Evolutionary conservation across 1,140 invertebrate genomes (phyloP).

Genomic region (Protaetia brevitarsis): DNA sequence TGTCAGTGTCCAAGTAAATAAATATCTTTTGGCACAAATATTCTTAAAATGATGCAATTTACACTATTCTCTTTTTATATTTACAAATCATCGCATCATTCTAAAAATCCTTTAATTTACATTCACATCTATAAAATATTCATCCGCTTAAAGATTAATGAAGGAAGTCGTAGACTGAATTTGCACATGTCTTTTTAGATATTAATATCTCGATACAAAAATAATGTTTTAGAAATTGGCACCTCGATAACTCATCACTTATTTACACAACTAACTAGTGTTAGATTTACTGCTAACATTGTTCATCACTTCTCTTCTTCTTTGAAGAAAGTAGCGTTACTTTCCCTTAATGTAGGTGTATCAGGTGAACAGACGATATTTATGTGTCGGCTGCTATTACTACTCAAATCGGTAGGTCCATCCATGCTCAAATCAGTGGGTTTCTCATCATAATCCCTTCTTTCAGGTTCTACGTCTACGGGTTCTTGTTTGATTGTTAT

Average conservation of each 20-base stretch:
- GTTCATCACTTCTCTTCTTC: slow-evolving; percentile 33
- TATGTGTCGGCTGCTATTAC: slow-evolving; percentile 39
- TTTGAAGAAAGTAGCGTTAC: slow-evolving; percentile 29
- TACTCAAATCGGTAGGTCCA: slow-evolving; percentile 43
- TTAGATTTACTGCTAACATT: not conserved
- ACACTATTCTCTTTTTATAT: not conserved
- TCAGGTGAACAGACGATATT: slow-evolving; percentile 47
- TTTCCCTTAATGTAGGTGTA: slow-evolving; percentile 36
- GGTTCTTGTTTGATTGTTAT: slow-evolving; percentile 45
- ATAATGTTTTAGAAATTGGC: slow-evolving; percentile 30
- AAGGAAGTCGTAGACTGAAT: not conserved
- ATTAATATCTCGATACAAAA: slow-evolving; percentile 12
- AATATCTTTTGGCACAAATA: slow-evolving; percentile 20
- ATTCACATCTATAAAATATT: not conserved
- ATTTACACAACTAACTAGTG: slow-evolving; percentile 20
- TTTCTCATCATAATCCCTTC: slow-evolving; percentile 50
- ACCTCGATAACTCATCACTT: slow-evolving; percentile 19
- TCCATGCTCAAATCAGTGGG: slow-evolving; percentile 55
- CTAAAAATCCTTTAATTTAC: not conserved
- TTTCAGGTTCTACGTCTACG: slow-evolving; percentile 37
- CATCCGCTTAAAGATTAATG: not conserved
- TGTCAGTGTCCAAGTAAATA: slow-evolving; percentile 23
- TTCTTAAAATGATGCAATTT: slow-evolving; percentile 6
- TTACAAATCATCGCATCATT: slow-evolving; percentile 5
- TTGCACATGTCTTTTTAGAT: not conserved